Base-by-base conservation (phyloP, 2,113 vertebrate species). In the Hippotragus niger region DNA sequence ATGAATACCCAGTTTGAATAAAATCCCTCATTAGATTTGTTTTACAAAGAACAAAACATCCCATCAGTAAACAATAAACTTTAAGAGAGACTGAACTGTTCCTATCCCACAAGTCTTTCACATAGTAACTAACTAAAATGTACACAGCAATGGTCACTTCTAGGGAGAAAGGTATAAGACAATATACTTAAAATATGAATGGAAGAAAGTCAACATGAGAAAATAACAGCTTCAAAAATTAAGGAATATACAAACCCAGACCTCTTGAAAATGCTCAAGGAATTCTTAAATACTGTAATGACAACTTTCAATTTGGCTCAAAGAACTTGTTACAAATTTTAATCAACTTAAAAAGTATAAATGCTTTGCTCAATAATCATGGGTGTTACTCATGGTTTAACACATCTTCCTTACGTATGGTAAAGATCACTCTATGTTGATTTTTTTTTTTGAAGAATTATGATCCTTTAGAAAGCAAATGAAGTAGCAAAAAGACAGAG, bases 1-100 rank as follows among this genome's bases (percentile, higher is more conserved):
- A 78, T 50, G 40, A 95, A 95, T 84, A 94, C 5, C 47, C 50
- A 92, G 29, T 81, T 96, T 58, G 95, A 96, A 78, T 85, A 21
- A 88, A 94, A 64, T 53, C 92, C 36, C 62, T 91, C 45, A 55
- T 67, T 76, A 95, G 23, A 90, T 96, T 43, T 96, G 58, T 86
- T 96, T 94, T 82, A 97, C 78, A 92, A 80, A 40, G 71, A 96
- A 95, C 55, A 97, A 96, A 97, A 89, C 4, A 86, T n/a, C 55
- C n/a, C 85, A 87, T 58, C 16, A 87, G 43, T 67, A 81, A 92
- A 31, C 8, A 90, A 43, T 92, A 76, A 83, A 94, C 82, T 96
- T 88, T 88, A 52, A 91, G 53, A 95, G 15, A 85, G 36, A 97
- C 96, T 50, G 10, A 90, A 25, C 45, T 95, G 15, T 45, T 52